Evolutionary conservation across 2,113 vertebrate genomes (phyloP).

Genomic region (Struthidea cinerea): DNA sequence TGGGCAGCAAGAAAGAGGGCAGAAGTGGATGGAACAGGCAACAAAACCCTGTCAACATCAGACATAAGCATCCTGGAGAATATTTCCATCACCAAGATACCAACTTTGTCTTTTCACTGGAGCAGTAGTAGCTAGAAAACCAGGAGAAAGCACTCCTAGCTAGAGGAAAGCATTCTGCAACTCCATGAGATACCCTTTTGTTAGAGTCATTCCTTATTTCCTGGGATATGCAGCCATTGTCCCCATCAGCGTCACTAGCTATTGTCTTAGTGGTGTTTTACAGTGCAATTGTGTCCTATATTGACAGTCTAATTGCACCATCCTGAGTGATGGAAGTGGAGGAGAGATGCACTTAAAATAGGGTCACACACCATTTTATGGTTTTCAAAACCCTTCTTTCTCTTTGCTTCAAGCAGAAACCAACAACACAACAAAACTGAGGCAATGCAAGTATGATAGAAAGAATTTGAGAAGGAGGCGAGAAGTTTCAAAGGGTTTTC

Average conservation of each 20-base stretch:
- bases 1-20: not conserved
- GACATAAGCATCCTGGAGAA: not conserved
- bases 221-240: not conserved
- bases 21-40: not conserved
- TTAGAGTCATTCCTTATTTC: not conserved
- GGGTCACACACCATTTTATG: not conserved
- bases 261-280: not conserved
- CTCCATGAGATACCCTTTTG: accelerated
- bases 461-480: not conserved
- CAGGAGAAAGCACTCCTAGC: not conserved
- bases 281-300: not conserved
- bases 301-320: not conserved
- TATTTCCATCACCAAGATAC: not conserved
- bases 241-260: not conserved
- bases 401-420: not conserved
- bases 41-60: not conserved
- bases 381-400: not conserved
- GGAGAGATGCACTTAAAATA: not conserved
- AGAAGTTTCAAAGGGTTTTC: constrained; percentile 36
- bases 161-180: not conserved
- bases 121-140: not conserved
- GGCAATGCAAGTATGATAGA: not conserved
- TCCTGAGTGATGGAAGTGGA: not conserved
- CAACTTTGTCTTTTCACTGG: not conserved
- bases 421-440: not conserved